Percentiles rank a stretch among this genome's conserved stretches.
phyloP scores from a whole-genome alignment of 2,113 vertebrate genomes.

The Suncus etruscus region DNA sequence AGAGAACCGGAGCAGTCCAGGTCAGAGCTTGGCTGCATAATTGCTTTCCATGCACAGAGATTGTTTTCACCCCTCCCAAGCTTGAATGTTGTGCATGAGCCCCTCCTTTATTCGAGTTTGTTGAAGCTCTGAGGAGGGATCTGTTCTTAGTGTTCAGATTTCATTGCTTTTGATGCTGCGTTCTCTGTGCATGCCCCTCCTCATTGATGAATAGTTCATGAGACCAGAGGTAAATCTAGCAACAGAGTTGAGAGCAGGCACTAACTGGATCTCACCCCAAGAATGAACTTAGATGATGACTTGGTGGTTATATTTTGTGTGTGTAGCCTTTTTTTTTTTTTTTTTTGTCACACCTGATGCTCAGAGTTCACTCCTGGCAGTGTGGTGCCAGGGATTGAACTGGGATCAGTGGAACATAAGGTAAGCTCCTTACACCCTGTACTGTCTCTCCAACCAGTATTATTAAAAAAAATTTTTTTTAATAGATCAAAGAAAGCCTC shows the following conservation, averaged over 20 bases:
- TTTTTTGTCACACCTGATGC: no score
- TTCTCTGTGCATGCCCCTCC: neutral
- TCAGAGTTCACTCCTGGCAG: no score
- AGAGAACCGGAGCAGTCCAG: neutral
- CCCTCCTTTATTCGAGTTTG: slow-evolving; percentile 7
- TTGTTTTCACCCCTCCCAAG: neutral
- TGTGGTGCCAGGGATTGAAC: no score
- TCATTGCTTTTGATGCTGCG: slow-evolving; percentile 50
- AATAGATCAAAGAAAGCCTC: slow-evolving; percentile 36
- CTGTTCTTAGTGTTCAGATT: slow-evolving; percentile 16
- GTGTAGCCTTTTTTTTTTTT: no score
- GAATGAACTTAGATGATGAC: slow-evolving; percentile 21
- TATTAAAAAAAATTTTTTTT: neutral
- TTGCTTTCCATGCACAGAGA: neutral
- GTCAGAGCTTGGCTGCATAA: neutral
- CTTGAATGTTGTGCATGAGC: neutral
- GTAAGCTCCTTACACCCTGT: no score
- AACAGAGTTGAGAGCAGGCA: neutral
- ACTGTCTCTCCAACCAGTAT: no score
- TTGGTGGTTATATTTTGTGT: neutral
- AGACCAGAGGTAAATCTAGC: slow-evolving; percentile 55
- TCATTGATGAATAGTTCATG: neutral
- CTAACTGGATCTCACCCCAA: neutral
- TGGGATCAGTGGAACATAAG: no score
- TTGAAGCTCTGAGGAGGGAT: neutral